Percentiles rank a stretch among this genome's conserved stretches.
These are phyloP conservation scores for Cirrhinus mrigala DNA, from an alignment of 2,797 vertebrate genomes.

Conservation along the genomic window DNA sequence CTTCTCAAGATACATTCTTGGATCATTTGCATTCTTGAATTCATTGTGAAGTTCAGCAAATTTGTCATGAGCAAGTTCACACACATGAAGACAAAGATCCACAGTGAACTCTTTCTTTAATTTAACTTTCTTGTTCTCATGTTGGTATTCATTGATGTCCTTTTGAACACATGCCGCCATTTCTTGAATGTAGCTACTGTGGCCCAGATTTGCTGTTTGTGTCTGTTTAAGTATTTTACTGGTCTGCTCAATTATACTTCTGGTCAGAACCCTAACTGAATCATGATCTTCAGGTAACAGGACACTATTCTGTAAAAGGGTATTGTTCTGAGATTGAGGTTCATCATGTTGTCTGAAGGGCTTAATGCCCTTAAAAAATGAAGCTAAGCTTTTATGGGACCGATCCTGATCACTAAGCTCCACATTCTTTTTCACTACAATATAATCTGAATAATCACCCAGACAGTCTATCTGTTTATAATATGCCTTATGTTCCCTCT, in stretches of 20 bases:
- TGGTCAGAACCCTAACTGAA: not conserved
- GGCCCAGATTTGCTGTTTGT: not conserved
- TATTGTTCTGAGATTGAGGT: not conserved
- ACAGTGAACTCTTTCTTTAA: conserved; percentile 48
- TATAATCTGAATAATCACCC: conserved; percentile 35
- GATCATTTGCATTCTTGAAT: conserved; percentile 66
- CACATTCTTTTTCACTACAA: not conserved
- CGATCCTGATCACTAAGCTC: not conserved
- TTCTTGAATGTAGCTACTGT: not conserved
- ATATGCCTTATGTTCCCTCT: not conserved
- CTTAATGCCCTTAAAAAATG: too few species aligned
- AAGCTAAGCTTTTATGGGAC: too few species aligned
- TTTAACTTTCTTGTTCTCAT: not conserved
- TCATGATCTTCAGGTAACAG: not conserved
- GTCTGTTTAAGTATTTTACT: not conserved
- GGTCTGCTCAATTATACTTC: not conserved
- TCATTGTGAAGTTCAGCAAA: conserved; percentile 50
- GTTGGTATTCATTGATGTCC: not conserved
- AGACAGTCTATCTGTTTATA: not conserved
- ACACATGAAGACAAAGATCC: conserved; percentile 55
- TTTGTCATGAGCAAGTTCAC: conserved; percentile 34
- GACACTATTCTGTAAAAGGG: not conserved
- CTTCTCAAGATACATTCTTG: conserved; percentile 59
- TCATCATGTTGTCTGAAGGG: not conserved
- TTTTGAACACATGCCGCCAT: not conserved